Percentiles rank a stretch among this genome's conserved stretches.
Conservation (phyloP, 2,797 vertebrate genomes). For the Bradypus variegatus region DNA sequence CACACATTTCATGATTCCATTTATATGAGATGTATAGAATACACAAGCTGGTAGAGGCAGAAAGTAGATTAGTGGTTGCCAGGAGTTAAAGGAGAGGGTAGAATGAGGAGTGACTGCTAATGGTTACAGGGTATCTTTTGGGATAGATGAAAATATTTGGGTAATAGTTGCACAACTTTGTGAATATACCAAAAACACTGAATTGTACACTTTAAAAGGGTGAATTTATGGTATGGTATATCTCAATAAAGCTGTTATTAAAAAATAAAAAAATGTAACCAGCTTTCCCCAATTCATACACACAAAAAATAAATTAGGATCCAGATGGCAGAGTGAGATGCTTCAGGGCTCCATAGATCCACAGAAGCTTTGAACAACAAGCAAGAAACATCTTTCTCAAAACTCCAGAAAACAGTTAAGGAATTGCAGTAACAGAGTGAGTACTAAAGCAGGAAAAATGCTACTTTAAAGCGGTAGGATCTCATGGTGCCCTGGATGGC, state of each 20-base stretch:
- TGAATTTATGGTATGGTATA: not conserved
- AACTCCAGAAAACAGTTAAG: too few relatives aligned
- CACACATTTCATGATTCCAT: not conserved
- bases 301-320: too few relatives aligned
- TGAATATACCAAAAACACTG: not conserved
- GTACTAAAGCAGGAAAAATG: too few relatives aligned
- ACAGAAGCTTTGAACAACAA: too few relatives aligned
- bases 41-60: not conserved
- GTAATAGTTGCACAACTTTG: not conserved
- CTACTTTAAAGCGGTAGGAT: too few relatives aligned
- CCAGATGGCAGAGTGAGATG: too few relatives aligned
- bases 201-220: not conserved
- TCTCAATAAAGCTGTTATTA: slow-evolving; percentile 22
- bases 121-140: not conserved
- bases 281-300: not conserved
- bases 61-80: not conserved
- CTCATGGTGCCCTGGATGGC: too few relatives aligned
- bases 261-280: not conserved
- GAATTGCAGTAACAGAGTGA: too few relatives aligned
- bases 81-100: not conserved
- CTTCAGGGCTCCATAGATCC: too few relatives aligned
- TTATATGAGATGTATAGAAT: not conserved
- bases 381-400: too few relatives aligned
- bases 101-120: not conserved
- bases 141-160: not conserved